Base-by-base conservation (phyloP, 2,797 vertebrate species). In the Acanthornis magna region DNA sequence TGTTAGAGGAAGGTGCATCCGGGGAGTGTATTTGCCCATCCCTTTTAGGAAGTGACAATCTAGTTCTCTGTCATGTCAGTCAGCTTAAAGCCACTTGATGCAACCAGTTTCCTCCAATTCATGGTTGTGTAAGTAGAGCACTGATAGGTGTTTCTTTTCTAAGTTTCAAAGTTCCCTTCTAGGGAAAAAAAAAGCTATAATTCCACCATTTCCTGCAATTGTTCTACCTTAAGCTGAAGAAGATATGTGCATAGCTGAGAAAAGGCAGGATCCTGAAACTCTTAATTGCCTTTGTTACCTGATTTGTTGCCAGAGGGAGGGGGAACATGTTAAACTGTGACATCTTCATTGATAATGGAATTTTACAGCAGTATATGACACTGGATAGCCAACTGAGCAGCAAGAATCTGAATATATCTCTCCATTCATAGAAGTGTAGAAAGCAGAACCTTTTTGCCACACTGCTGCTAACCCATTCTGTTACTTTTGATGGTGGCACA, bases 161-260 rank as follows among this genome's bases (percentile, higher is more conserved):
- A 78, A 94, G 96, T 92, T 98, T 97, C 96, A 95, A 91, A 96
- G 93, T 95, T 93, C 97, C 91, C 97, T 97, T 98, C 97, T 97
- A 97, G 97, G 97, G 95, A 83, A 36, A 96, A 97, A 97, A 92
- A 93, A 95, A 48, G 86, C 95, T 95, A 88, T 96, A 97, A 97
- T 97, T 97, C 93, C 91, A 96, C 97, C 76, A 80, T 98, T 98
- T 98, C 98, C 98, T 97, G 71, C 95, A 79, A 98, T 98, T 98
- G 98, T 98, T 98, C 80, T 95, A 74, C 78, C 85, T 96, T 96
- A 97, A 97, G 88, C 96, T 97, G 97, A 97, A 98, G 97, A 97
- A 97, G 96, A 96, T 96, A 57, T 89, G 95, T 92, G 78, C 95
- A 57, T 78, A 77, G 79, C 93, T 97, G 96, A 97, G 96, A 97